Conservation (phyloP, 2,888 invertebrate species). For the Zootermopsis nevadensis region DNA sequence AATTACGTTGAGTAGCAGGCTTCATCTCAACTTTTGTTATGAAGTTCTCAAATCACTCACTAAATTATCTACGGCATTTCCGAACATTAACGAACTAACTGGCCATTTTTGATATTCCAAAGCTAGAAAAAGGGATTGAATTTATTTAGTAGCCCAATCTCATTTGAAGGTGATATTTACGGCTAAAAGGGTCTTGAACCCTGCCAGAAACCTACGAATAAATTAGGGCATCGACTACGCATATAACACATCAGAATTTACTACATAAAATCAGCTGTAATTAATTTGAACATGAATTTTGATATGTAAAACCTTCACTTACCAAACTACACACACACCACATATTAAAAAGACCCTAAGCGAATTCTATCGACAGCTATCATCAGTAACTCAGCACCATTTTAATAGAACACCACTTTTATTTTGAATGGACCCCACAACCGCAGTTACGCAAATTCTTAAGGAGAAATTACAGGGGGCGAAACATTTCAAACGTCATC, state of each 20-base stretch:
- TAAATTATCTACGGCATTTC: too few relatives aligned
- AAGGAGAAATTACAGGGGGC: background rate
- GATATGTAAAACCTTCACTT: conserved; percentile 11
- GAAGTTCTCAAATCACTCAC: too few relatives aligned
- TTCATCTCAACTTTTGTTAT: too few relatives aligned
- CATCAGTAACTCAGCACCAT: conserved; percentile 5
- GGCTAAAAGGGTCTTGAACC: background rate
- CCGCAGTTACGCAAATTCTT: background rate
- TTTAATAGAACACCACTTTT: background rate
- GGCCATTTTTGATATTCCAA: too few relatives aligned
- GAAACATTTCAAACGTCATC: background rate
- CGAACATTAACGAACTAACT: too few relatives aligned
- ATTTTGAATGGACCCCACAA: conserved; percentile 26
- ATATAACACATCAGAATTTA: background rate
- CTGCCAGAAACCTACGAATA: background rate
- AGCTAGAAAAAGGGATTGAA: too few relatives aligned
- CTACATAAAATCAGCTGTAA: conserved; percentile 1
- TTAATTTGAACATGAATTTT: conserved; percentile 11
- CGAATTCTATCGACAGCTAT: conserved; percentile 4
- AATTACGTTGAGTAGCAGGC: too few relatives aligned
- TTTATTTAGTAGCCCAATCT: too few relatives aligned
- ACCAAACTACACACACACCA: background rate
- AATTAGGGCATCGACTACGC: background rate
- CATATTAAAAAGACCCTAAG: conserved; percentile 34
- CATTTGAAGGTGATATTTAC: background rate